phyloP scores from a whole-genome alignment of 2,888 invertebrate genomes.

The Mesopsocus fuscifrons region DNA sequence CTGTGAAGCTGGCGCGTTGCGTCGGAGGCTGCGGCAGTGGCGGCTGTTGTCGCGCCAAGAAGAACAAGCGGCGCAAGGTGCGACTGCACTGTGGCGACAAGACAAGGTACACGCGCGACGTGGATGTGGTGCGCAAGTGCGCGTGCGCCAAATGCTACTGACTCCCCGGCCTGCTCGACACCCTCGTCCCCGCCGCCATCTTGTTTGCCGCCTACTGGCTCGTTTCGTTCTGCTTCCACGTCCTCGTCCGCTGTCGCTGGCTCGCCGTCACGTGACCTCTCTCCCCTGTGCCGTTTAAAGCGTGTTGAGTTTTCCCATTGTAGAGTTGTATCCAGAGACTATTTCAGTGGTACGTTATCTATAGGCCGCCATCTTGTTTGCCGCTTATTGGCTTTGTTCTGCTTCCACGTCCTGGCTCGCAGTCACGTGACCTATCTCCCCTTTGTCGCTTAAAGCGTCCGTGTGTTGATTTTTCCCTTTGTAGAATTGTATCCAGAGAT shows the following conservation, averaged over 20 bases:
- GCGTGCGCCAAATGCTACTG: slow-evolving; percentile 80
- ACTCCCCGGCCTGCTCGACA: slow-evolving; percentile 19
- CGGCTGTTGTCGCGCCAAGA: slow-evolving; percentile 77
- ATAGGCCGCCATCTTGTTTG: too few species aligned
- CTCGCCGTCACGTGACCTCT: neutral
- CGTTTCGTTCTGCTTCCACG: slow-evolving; percentile 15
- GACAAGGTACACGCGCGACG: slow-evolving; percentile 83
- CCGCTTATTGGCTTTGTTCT: too few species aligned
- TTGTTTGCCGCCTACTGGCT: slow-evolving; percentile 13
- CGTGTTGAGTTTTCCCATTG: too few species aligned
- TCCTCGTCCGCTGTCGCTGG: neutral
- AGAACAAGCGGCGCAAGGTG: slow-evolving; percentile 85
- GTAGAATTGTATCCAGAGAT: too few species aligned
- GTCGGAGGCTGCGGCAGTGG: slow-evolving; percentile 60
- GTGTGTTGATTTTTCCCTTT: too few species aligned
- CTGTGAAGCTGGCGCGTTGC: slow-evolving; percentile 78
- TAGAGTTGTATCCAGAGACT: too few species aligned
- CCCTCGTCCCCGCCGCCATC: neutral
- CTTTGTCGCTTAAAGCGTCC: too few species aligned
- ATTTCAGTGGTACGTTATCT: too few species aligned
- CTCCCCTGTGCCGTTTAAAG: too few species aligned
- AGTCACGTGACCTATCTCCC: too few species aligned
- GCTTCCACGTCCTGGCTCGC: too few species aligned
- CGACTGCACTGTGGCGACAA: slow-evolving; percentile 85
- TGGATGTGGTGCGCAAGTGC: slow-evolving; percentile 92